phyloP scores from a whole-genome alignment of 1,140 invertebrate species.

The Mamestra configurata region DNA sequence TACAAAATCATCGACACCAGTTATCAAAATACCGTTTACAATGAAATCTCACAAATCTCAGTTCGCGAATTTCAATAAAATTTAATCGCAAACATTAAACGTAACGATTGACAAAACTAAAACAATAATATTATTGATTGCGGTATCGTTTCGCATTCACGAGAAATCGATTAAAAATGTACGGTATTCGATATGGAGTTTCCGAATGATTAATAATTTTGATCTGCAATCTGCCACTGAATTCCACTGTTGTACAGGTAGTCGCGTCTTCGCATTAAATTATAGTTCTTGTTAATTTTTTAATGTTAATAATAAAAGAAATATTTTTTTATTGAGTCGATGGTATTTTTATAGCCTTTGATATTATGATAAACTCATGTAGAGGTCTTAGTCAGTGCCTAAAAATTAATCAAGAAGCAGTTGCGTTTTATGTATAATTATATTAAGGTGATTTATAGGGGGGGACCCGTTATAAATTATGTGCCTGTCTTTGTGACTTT shows the following conservation, averaged over 20 bases:
- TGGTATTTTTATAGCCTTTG: conserved; percentile 47
- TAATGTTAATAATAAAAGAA: conserved; percentile 28
- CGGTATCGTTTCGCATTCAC: conserved; percentile 57
- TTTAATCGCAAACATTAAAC: conserved; percentile 7
- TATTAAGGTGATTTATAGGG: conserved; percentile 3
- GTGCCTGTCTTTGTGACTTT: not conserved
- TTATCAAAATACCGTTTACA: not conserved
- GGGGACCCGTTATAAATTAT: not conserved
- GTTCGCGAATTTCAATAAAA: not conserved
- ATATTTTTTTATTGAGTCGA: conserved; percentile 18
- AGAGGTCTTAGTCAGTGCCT: conserved; percentile 1
- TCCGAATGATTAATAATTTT: conserved; percentile 79
- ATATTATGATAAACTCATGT: conserved; percentile 46
- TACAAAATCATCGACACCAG: not conserved
- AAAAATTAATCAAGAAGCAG: not conserved
- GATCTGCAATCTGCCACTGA: conserved; percentile 85
- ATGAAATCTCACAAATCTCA: not conserved
- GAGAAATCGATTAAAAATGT: conserved; percentile 77
- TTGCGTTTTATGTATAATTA: conserved; percentile 11
- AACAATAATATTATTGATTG: conserved; percentile 52
- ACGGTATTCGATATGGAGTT: conserved; percentile 76
- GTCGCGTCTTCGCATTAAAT: conserved; percentile 52
- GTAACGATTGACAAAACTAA: conserved; percentile 45
- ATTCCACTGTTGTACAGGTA: conserved; percentile 73
- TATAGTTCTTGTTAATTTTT: conserved; percentile 52